Percentiles rank a stretch among this genome's conserved stretches.
Conservation (phyloP, 2,797 vertebrate species). For the Gouania willdenowi region DNA sequence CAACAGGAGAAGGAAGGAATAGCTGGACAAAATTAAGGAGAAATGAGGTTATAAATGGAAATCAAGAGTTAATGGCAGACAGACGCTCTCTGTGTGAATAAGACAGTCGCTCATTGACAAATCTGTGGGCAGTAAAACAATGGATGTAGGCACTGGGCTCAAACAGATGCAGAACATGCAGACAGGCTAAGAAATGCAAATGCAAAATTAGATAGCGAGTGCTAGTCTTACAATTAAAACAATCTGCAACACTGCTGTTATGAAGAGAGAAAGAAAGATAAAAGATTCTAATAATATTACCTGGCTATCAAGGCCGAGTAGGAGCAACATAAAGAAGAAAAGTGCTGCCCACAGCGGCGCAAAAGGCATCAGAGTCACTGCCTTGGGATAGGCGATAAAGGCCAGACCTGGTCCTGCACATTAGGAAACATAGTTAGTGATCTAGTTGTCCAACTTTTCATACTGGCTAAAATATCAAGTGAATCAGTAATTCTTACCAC, state of each 20-base stretch:
- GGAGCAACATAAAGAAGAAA: constrained; percentile 84
- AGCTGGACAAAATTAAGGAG: constrained; percentile 9
- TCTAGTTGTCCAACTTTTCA: not conserved
- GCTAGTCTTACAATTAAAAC: too few relatives aligned
- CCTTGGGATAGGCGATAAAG: constrained; percentile 86
- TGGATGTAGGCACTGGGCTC: constrained; percentile 54
- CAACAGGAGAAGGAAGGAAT: constrained; percentile 2
- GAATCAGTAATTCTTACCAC: constrained; percentile 79
- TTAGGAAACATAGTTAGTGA: constrained; percentile 19
- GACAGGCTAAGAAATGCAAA: constrained; percentile 41
- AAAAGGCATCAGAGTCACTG: constrained; percentile 83
- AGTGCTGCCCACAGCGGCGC: constrained; percentile 83
- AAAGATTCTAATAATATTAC: constrained; percentile 44
- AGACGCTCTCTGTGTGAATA: constrained; percentile 63
- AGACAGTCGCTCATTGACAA: constrained; percentile 73
- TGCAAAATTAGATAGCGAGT: constrained; percentile 28
- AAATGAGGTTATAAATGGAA: constrained; percentile 32
- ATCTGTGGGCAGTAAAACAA: constrained; percentile 58
- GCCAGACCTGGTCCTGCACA: constrained; percentile 80
- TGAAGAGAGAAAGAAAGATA: not conserved
- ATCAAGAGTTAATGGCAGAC: constrained; percentile 55
- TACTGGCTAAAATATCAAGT: not conserved
- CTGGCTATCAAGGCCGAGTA: constrained; percentile 84
- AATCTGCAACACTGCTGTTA: too few relatives aligned
- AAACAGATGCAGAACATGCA: constrained; percentile 40